Conservation (phyloP, 2,888 invertebrate genomes). For the Oscheius sp. region DNA sequence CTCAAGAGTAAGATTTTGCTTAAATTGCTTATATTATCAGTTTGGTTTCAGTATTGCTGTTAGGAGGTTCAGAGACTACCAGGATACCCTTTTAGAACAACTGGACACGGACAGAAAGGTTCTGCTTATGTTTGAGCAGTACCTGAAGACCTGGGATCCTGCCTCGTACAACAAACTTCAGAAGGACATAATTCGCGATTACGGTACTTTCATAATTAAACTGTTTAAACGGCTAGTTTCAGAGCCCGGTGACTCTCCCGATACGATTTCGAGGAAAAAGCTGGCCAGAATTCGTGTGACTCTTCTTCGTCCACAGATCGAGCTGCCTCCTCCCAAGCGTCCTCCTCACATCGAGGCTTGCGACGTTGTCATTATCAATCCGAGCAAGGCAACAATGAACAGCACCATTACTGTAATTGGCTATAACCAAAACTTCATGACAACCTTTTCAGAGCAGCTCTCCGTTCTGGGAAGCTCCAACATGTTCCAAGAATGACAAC, state of each 20-base stretch:
- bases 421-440: not conserved
- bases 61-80: not conserved
- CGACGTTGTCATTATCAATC: constrained; percentile 17
- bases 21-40: too few relatives aligned
- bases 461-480: constrained; percentile 36
- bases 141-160: constrained; percentile 18
- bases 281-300: constrained; percentile 17
- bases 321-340: not conserved
- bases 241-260: constrained; percentile 22
- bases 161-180: constrained; percentile 19
- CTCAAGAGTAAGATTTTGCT: constrained; percentile 8
- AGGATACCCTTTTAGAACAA: not conserved
- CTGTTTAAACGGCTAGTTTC: not conserved
- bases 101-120: not conserved
- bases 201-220: not conserved
- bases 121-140: constrained; percentile 2
- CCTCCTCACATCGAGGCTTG: constrained; percentile 7
- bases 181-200: constrained; percentile 13
- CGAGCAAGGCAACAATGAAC: constrained; percentile 1
- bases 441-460: constrained; percentile 15
- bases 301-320: constrained; percentile 26
- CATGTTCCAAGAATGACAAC: not conserved
- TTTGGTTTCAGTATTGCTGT: constrained; percentile 14
- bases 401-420: not conserved
- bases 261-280: not conserved